Conservation (phyloP, 2,113 vertebrate genomes). For the Leucopternis melanops region DNA sequence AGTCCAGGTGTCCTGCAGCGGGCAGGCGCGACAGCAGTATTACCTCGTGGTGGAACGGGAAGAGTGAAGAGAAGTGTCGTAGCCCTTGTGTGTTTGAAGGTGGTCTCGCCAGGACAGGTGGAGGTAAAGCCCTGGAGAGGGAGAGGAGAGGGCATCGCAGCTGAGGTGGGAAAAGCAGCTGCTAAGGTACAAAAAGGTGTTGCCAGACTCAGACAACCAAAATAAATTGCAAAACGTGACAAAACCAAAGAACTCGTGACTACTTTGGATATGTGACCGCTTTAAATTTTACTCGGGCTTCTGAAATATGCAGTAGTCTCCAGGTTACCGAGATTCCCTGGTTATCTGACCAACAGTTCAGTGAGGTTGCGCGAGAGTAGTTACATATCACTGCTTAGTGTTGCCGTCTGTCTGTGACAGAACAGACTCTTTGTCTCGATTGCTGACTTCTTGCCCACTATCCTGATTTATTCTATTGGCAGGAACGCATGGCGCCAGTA, state of each 20-base stretch:
- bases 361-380: not conserved
- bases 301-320: fast-evolving
- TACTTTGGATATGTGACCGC: not conserved
- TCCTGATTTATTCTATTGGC: conserved; percentile 9
- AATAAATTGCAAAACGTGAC: not conserved
- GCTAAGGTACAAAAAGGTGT: not conserved
- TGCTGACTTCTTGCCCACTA: not conserved
- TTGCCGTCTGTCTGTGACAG: not conserved
- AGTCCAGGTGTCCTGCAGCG: not conserved
- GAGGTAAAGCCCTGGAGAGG: not conserved
- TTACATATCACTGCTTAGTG: not conserved
- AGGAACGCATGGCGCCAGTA: not conserved
- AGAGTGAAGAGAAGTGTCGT: not conserved
- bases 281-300: not conserved
- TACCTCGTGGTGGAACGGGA: not conserved
- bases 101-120: not conserved
- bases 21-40: fast-evolving
- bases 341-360: not conserved
- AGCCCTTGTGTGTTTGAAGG: not conserved
- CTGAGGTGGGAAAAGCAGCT: not conserved
- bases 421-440: not conserved
- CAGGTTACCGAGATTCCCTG: not conserved
- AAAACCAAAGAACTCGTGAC: not conserved
- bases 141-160: not conserved
- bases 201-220: not conserved